Percentiles rank a stretch among this genome's conserved stretches.
phyloP scores from a whole-genome alignment of 2,113 vertebrate genomes.

The Poeciliopsis turrubarensis region DNA sequence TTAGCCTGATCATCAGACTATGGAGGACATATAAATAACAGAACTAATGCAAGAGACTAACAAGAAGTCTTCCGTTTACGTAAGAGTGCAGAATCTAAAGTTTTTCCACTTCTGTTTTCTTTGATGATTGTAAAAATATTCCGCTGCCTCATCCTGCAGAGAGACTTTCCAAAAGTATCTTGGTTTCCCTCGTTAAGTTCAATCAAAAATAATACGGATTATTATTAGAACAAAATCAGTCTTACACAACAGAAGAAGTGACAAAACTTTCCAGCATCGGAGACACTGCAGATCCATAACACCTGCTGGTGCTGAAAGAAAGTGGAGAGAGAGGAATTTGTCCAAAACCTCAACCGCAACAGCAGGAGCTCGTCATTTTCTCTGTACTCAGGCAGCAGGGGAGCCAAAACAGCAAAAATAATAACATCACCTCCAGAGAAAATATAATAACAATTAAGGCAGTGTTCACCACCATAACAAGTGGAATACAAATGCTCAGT shows the following conservation, averaged over 20 bases:
- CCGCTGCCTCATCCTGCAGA: neutral
- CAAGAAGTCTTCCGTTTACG: neutral
- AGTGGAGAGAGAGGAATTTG: conserved; percentile 52
- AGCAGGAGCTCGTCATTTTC: conserved; percentile 32
- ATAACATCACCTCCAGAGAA: conserved; percentile 52
- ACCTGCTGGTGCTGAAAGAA: conserved; percentile 59
- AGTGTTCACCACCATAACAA: conserved; percentile 25
- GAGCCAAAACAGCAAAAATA: conserved; percentile 37
- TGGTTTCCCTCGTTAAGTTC: neutral
- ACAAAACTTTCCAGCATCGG: conserved; percentile 55
- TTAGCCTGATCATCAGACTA: conserved; percentile 28
- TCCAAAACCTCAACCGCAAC: conserved; percentile 46
- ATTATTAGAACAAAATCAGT: conserved; percentile 18
- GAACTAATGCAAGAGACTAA: conserved; percentile 29
- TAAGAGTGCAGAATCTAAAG: neutral
- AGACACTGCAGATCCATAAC: conserved; percentile 60
- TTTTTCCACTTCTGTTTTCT: neutral
- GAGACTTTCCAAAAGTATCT: neutral
- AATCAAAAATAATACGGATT: conserved; percentile 23
- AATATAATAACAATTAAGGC: conserved; percentile 51
- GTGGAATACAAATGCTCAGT: conserved; percentile 41
- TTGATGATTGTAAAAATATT: neutral
- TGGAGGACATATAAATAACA: conserved; percentile 47
- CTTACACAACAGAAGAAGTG: conserved; percentile 71
- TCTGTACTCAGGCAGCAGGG: conserved; percentile 38